A percentile compares a stretch with the other conserved stretches of the same genome.
Conservation (phyloP, 2,113 vertebrate species). For the Sus scrofa region DNA sequence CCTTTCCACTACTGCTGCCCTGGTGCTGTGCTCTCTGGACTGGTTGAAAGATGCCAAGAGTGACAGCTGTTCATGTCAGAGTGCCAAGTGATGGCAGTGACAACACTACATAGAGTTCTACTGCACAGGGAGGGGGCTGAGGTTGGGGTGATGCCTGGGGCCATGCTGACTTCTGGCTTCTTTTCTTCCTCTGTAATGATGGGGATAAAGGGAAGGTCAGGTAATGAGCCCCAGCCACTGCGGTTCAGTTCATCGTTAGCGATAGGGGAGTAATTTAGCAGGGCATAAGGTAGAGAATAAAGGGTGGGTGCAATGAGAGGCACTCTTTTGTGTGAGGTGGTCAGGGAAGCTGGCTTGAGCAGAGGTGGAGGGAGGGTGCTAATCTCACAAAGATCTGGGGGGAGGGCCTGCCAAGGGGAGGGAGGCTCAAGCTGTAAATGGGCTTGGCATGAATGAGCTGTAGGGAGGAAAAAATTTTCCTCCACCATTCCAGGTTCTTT, state of each 20-base stretch:
- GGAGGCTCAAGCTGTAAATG: not conserved
- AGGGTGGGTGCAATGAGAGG: not conserved
- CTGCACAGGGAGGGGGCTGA: not conserved
- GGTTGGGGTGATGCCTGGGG: not conserved
- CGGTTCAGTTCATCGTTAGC: not conserved
- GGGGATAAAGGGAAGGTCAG: not conserved
- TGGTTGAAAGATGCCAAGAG: not conserved
- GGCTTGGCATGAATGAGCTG: not conserved
- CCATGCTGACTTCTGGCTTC: not conserved
- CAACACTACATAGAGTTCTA: not conserved
- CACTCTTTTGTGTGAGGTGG: not conserved
- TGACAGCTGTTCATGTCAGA: not conserved
- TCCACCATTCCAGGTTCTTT: not conserved
- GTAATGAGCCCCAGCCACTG: not conserved
- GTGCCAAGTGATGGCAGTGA: not conserved
- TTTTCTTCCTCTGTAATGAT: slow-evolving; percentile 41
- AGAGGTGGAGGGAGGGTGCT: not conserved
- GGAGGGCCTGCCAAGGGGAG: not conserved
- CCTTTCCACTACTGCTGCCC: not conserved
- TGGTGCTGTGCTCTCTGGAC: not conserved
- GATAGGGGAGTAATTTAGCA: slow-evolving; percentile 32
- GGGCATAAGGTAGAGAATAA: too few relatives aligned
- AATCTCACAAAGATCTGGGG: not conserved
- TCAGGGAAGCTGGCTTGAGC: not conserved
- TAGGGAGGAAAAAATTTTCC: not conserved